These are phyloP conservation scores for Daktulosphaira vitifoliae DNA, from an alignment of 1,140 invertebrate genomes.

Conservation along the genomic window DNA sequence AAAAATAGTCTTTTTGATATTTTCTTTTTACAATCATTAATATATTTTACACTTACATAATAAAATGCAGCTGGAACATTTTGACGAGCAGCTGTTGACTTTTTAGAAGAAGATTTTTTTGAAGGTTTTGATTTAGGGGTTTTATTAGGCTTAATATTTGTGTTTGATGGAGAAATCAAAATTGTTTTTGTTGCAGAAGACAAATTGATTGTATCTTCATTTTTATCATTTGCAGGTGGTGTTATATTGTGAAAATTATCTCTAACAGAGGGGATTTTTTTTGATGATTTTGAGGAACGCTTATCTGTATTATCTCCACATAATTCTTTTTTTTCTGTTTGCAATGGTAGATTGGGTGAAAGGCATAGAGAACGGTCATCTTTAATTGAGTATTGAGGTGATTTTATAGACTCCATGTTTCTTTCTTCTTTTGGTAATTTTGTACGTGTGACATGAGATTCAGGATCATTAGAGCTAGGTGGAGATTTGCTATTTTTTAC, in stretches of 20 bases:
- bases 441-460: not conserved
- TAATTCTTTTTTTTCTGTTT: not conserved
- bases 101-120: too few relatives aligned
- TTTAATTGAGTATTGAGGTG: not conserved
- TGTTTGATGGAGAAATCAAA: not conserved
- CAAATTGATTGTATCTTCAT: not conserved
- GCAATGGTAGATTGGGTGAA: not conserved
- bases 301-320: not conserved
- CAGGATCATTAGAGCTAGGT: not conserved
- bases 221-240: not conserved
- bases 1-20: too few relatives aligned
- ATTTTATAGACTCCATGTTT: not conserved
- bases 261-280: not conserved
- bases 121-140: not conserved
- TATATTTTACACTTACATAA: conserved; percentile 20
- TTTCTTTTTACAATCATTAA: too few relatives aligned
- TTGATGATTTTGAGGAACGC: not conserved
- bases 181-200: not conserved
- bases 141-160: not conserved
- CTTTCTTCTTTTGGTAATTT: not conserved
- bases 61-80: not conserved
- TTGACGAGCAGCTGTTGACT: too few relatives aligned
- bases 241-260: not conserved
- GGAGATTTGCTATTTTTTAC: conserved; percentile 5
- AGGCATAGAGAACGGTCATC: too few relatives aligned